Percentiles rank a stretch among this genome's conserved stretches.
phyloP scores from a whole-genome alignment of 2,888 invertebrate genomes.

The Acanthopleura granulata region DNA sequence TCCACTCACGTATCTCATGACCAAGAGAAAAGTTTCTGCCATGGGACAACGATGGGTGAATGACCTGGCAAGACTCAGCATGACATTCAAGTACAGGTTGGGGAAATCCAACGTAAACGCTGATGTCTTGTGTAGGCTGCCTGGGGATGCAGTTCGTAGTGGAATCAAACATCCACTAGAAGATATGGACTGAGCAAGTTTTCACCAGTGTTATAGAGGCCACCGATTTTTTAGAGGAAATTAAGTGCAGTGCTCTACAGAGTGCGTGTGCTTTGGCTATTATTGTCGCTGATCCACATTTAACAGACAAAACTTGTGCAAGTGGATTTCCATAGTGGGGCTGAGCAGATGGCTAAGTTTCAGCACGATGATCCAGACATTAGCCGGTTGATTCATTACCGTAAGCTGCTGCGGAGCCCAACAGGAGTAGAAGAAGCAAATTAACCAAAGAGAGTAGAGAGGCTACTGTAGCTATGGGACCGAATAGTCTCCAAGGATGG shows the following conservation, averaged over 20 bases:
- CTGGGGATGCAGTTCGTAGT: background rate
- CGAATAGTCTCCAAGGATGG: background rate
- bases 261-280: background rate
- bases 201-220: background rate
- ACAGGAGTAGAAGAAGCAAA: too few relatives aligned
- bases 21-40: slow-evolving; percentile 25
- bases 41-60: too few relatives aligned
- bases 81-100: slow-evolving; percentile 23
- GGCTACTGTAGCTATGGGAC: too few relatives aligned
- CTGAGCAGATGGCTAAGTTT: background rate
- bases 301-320: background rate
- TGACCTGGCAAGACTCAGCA: slow-evolving; percentile 26
- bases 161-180: background rate
- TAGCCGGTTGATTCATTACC: background rate
- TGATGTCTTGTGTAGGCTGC: slow-evolving; percentile 27
- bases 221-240: background rate
- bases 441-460: too few relatives aligned
- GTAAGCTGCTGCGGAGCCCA: too few relatives aligned
- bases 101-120: slow-evolving; percentile 26
- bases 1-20: slow-evolving; percentile 23
- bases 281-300: background rate
- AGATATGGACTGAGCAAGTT: slow-evolving; percentile 6
- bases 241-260: background rate
- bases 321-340: too few relatives aligned
- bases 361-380: background rate